Evolutionary conservation across 2,888 invertebrate genomes (phyloP), one percentile per base, ranked within the genome.

Genomic region (Thysanoteuthis rhombus): DNA sequence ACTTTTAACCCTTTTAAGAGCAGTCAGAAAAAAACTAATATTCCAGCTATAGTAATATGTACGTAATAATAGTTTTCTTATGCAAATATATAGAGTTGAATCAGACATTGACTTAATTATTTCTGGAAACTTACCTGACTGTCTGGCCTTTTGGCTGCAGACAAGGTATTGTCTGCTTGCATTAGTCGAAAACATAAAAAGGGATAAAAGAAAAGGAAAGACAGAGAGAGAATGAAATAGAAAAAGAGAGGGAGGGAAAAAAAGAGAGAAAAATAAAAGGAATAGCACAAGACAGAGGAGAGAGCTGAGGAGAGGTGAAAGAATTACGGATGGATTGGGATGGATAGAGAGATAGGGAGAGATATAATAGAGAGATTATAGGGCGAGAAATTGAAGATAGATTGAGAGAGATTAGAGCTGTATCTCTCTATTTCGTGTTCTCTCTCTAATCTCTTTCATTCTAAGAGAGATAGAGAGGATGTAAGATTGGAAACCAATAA

Each of bases 271-370:
- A 3, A 2, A 1, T 6, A 2, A 28, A 6, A 32, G n/a, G 8
- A 12, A 75, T 5, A 75, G 75, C 5, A n/a, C 0, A 10, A n/a
- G 10, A n/a, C 16, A n/a, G n/a, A n/a, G 12, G 3, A 16, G n/a
- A 0, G 2, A 16, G 1, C 0, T 8, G 0, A 5, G 6, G n/a
- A 10, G 8, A 19, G 19, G 75, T n/a, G 8, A n/a, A n/a, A 32
- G n/a, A 75, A 32, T 0, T 6, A 10, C 1, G 5, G 25, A 6
- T 5, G 5, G 25, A 25, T 10, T 8, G 5, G 32, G 32, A 58
- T 22, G n/a, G n/a, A 75, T 32, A n/a, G 32, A n/a, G 16, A 16
- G 16, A n/a, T 8, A n/a, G n/a, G 36, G n/a, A n/a, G n/a, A 12
- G 12, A 2, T 3, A n/a, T 3, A 0, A n/a, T 1, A 12, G 10